Base-by-base conservation (phyloP, 1,140 invertebrate species). In the Riptortus pedestris region DNA sequence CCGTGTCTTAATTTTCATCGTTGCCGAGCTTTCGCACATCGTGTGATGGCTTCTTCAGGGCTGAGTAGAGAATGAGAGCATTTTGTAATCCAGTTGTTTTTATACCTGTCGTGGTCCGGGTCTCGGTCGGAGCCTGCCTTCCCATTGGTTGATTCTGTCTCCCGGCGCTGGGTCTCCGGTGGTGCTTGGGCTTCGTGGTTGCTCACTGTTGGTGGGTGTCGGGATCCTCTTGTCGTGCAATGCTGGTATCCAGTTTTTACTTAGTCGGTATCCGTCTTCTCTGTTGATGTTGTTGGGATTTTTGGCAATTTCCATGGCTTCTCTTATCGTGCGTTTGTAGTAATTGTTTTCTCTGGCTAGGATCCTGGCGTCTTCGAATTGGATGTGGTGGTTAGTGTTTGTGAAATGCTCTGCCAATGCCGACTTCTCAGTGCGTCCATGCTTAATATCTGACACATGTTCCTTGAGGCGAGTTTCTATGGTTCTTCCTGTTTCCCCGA, bases 401-500 rank as follows among this genome's bases (percentile, higher is more conserved):
- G 31, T 14, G 14, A 38, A 38, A 14, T 38, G 31, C 14, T 38
- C 31, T 38, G 31, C 31, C 14, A 38, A 14, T 7, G 31, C 31
- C 14, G 31, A 38, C 31, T 14, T 38, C 31, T 38, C 31, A 5
- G 31, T 38, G 31, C 31, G 31, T 38, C 31, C 31, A 14, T 38
- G 31, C 14, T 38, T 38, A 14, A 38, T 38, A 14, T 38, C 31
- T 38, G 31, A 5, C 5, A 38, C 14, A 14, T 38, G 31, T 38
- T 38, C 31, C 14, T 38, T 38, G 31, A 38, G 31, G 31, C 31
- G 31, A 7, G 31, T 7, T 5, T 38, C 31, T 38, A 58, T 58
- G 18, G 16, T 58, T 16, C 24, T 16, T 58, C 28, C 28, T n/a
- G 29, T 61, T 61, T 61, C 26, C n/a, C 59, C 59, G 26, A 61